Percentiles rank a stretch among this genome's conserved stretches.
Conservation (phyloP, 2,113 vertebrate genomes). For the Jacana jacana region DNA sequence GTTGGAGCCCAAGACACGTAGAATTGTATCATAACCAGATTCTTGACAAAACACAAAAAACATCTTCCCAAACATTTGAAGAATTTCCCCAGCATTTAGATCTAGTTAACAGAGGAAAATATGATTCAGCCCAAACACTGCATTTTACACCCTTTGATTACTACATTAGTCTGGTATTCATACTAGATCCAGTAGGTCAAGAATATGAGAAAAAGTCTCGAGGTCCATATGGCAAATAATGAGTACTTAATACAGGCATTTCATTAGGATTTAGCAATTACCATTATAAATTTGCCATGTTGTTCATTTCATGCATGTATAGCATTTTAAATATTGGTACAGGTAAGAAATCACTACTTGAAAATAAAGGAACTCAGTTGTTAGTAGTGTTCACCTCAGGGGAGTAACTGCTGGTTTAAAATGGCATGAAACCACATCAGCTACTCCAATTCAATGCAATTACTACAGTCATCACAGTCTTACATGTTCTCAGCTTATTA, state of each 20-base stretch:
- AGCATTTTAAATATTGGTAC: not conserved
- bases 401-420: not conserved
- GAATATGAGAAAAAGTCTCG: not conserved
- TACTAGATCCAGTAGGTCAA: not conserved
- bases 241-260: not conserved
- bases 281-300: fast-evolving
- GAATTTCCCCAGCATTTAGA: slow-evolving; percentile 94
- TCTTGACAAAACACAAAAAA: slow-evolving; percentile 99
- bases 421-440: not conserved
- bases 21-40: slow-evolving; percentile 97
- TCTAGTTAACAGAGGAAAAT: slow-evolving; percentile 76
- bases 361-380: not conserved
- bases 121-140: not conserved
- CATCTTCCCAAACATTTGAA: slow-evolving; percentile 99
- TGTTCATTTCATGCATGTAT: not conserved
- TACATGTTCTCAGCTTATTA: not conserved
- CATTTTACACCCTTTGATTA: not conserved
- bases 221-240: not conserved
- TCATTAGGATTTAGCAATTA: not conserved
- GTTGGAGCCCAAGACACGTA: slow-evolving; percentile 95
- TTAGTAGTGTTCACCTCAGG: not conserved
- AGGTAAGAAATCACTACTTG: not conserved
- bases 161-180: not conserved
- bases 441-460: not conserved
- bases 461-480: not conserved